Evolutionary conservation across 2,888 invertebrate genomes (phyloP).

Genomic region (Idaea dimidiata): DNA sequence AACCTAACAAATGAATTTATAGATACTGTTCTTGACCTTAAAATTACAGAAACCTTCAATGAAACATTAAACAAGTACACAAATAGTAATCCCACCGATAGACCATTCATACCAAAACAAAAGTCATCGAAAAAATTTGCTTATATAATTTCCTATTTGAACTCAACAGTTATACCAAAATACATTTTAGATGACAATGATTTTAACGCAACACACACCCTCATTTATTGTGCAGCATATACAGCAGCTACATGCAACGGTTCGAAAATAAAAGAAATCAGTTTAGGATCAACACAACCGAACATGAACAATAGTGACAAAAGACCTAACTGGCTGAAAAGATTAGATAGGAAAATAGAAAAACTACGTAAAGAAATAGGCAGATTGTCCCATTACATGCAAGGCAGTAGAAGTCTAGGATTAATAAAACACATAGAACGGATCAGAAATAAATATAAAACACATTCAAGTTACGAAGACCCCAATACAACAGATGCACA

Average conservation of each 20-base stretch:
- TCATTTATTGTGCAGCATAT: not conserved
- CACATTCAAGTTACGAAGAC: no score
- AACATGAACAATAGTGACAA: not conserved
- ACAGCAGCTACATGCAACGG: not conserved
- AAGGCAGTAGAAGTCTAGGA: not conserved
- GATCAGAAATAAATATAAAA: no score
- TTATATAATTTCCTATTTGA: constrained; percentile 13
- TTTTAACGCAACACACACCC: not conserved
- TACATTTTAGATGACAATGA: not conserved
- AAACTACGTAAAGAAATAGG: not conserved
- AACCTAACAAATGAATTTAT: no score
- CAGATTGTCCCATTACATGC: constrained; percentile 5
- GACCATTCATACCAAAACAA: constrained; percentile 17
- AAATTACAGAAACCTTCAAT: no score
- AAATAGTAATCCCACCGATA: not conserved
- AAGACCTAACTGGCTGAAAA: not conserved
- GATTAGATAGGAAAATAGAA: not conserved
- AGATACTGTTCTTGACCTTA: no score
- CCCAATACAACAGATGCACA: no score
- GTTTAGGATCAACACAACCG: not conserved
- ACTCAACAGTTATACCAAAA: constrained; percentile 12
- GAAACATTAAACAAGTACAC: not conserved
- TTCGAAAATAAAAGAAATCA: not conserved
- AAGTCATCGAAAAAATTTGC: constrained; percentile 17
- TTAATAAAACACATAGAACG: no score